phyloP scores from a whole-genome alignment of 2,888 invertebrate genomes.

The Lasioglossum oenotherae region DNA sequence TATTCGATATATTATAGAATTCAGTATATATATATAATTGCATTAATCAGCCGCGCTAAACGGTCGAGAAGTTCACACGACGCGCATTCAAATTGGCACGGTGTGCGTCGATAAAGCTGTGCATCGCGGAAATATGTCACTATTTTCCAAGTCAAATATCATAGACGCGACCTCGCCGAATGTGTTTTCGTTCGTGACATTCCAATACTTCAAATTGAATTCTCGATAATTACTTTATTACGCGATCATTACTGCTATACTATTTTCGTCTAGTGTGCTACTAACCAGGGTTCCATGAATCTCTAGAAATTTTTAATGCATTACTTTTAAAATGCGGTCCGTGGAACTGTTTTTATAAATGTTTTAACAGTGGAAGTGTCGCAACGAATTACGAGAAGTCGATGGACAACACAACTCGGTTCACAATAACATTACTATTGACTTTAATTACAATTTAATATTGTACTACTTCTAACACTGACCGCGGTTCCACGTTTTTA shows the following conservation, averaged over 20 bases:
- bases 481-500: too few species aligned
- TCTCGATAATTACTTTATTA: neutral
- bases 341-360: neutral
- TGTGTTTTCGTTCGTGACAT: neutral
- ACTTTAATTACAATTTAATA: too few species aligned
- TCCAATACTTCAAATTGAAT: neutral
- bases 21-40: neutral
- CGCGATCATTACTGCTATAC: neutral
- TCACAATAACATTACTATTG: too few species aligned
- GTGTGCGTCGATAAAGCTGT: neutral
- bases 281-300: neutral
- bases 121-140: neutral
- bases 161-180: neutral
- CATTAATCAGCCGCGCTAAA: neutral
- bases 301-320: neutral
- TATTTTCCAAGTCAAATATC: slow-evolving; percentile 11
- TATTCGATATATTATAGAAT: neutral
- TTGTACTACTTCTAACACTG: too few species aligned
- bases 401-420: neutral
- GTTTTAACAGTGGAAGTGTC: neutral
- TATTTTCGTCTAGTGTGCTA: neutral
- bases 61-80: neutral
- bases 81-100: neutral
- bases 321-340: neutral
- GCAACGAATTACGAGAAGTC: too few species aligned